Evolutionary conservation across 2,797 vertebrate species (phyloP).

Genomic region (Argya squamiceps): DNA sequence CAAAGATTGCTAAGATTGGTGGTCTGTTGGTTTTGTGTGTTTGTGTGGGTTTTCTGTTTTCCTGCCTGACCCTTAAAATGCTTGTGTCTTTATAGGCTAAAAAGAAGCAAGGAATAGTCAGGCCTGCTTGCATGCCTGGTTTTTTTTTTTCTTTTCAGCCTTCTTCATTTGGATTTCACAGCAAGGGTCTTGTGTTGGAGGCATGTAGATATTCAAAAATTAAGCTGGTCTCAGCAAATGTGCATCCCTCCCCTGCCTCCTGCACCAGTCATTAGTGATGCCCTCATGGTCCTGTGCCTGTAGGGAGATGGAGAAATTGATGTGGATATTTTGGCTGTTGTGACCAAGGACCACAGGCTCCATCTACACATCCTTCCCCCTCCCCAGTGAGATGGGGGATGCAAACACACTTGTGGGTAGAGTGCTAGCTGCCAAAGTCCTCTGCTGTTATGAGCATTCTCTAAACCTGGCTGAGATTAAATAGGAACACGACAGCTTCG

Average conservation of each 20-base stretch:
- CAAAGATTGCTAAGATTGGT: slow-evolving; percentile 28
- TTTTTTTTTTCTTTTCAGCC: neutral
- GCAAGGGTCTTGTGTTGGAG: neutral
- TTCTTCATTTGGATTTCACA: neutral
- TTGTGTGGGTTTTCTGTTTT: slow-evolving; percentile 31
- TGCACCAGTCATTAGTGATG: fast-evolving
- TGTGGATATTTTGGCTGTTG: neutral
- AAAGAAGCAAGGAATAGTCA: neutral
- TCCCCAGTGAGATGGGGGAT: neutral
- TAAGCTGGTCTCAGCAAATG: neutral
- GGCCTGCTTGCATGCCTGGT: neutral
- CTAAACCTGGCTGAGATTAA: neutral
- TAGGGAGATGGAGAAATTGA: neutral
- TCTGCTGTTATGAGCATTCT: neutral
- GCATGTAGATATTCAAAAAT: neutral
- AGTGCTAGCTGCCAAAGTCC: neutral
- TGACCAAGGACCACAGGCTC: neutral
- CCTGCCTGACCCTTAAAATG: neutral
- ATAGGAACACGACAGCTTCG: neutral
- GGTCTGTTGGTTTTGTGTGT: slow-evolving; percentile 14
- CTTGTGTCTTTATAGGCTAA: neutral
- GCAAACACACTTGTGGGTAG: neutral
- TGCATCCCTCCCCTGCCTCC: neutral
- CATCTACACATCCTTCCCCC: neutral
- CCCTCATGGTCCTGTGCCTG: neutral